Percentiles rank a stretch among this genome's conserved stretches.
Evolutionary conservation across 2,113 vertebrate genomes (phyloP).

Genomic region (Podocnemis expansa): DNA sequence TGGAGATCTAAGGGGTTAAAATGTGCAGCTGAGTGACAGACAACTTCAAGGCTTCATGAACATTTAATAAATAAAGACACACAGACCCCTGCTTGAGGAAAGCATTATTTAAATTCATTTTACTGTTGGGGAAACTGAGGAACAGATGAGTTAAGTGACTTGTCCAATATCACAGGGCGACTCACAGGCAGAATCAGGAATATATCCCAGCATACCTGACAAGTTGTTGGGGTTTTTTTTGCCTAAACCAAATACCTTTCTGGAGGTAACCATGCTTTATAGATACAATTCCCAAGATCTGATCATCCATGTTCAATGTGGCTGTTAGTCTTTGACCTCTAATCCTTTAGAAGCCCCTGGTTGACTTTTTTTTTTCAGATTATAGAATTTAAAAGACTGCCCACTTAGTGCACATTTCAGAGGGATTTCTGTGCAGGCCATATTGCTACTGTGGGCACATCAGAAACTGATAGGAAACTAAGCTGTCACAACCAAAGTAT

Average conservation of each 20-base stretch:
- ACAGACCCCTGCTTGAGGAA: neutral
- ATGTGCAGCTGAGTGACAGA: neutral
- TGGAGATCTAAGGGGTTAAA: neutral
- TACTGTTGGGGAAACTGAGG: neutral
- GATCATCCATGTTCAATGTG: neutral
- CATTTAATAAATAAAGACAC: rapidly evolving
- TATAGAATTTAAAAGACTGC: neutral
- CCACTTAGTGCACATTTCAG: neutral
- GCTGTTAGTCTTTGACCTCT: neutral
- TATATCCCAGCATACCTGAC: neutral
- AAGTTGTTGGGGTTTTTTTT: neutral
- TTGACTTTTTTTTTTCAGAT: neutral
- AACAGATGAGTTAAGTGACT: neutral
- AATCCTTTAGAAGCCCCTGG: neutral
- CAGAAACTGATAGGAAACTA: neutral
- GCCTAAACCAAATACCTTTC: neutral
- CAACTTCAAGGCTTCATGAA: neutral
- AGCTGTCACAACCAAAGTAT: neutral
- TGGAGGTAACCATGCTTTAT: neutral
- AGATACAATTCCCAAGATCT: neutral
- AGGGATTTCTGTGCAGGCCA: neutral
- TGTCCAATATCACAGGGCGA: neutral
- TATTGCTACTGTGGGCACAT: neutral
- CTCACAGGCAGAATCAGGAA: neutral
- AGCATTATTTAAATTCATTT: neutral